A percentile compares a stretch with the other conserved stretches of the same genome.
Evolutionary conservation across 2,797 vertebrate species (phyloP).

Genomic region (Cuculus canorus): DNA sequence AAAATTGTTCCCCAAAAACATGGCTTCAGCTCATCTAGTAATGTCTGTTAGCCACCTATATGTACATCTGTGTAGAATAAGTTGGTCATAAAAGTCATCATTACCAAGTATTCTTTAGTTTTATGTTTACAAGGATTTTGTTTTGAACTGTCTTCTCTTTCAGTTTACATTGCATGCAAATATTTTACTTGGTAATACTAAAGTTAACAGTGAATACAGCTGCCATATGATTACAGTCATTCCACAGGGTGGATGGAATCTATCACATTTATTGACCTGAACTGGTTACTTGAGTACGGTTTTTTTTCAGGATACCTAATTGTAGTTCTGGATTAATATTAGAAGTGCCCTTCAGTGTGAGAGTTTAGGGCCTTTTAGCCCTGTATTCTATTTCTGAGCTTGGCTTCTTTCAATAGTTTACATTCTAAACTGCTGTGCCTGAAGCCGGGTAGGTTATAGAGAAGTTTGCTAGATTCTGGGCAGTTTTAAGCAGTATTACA

Average conservation of each 20-base stretch:
- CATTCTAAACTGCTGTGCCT: background rate
- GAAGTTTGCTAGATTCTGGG: background rate
- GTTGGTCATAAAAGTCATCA: background rate
- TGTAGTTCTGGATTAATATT: background rate
- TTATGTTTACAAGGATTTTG: background rate
- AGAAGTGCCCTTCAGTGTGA: background rate
- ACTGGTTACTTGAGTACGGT: background rate
- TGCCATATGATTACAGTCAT: background rate
- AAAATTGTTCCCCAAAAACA: accelerated
- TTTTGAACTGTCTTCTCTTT: background rate
- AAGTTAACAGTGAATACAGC: background rate
- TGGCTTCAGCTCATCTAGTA: background rate
- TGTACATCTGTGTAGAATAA: background rate
- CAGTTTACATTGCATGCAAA: background rate
- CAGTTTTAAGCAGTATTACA: background rate
- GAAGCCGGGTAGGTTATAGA: background rate
- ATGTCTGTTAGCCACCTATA: background rate
- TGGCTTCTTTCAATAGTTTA: background rate
- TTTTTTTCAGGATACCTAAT: background rate
- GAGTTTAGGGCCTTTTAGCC: background rate
- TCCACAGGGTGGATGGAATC: background rate
- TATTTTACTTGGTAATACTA: background rate
- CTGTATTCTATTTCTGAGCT: background rate
- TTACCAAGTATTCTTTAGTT: background rate
- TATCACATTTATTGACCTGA: background rate